phyloP scores from a whole-genome alignment of 2,888 invertebrate species.

The Melipona bicolor region DNA sequence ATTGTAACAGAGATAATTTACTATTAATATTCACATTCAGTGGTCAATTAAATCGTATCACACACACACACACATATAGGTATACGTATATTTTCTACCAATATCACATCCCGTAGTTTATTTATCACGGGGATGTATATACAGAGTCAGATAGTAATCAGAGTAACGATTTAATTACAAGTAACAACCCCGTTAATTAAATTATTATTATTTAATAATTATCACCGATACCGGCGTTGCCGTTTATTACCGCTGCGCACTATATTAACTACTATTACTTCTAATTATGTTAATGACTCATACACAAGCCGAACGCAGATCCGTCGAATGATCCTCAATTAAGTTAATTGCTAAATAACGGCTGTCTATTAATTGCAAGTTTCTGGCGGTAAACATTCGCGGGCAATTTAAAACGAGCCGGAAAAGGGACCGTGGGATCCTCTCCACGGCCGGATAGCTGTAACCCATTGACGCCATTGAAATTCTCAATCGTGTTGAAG shows the following conservation, averaged over 20 bases:
- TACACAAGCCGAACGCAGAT: conserved; percentile 1
- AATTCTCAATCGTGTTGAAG: neutral
- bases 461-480: neutral
- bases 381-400: neutral
- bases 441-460: neutral
- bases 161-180: conserved; percentile 6
- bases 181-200: neutral
- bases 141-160: neutral
- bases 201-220: conserved; percentile 24
- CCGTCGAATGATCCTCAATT: conserved; percentile 32
- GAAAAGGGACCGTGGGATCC: neutral
- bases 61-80: too few species aligned
- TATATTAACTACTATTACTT: conserved; percentile 25
- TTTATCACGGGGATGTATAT: too few species aligned
- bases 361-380: conserved; percentile 8
- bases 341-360: conserved; percentile 35
- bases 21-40: neutral
- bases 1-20: too few species aligned
- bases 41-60: neutral
- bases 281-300: conserved; percentile 34
- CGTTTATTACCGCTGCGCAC: conserved; percentile 22
- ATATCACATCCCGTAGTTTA: neutral
- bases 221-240: neutral
- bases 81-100: neutral
- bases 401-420: neutral